Conservation (phyloP, 2,888 invertebrate genomes). For the Hoplodrina ambigua region DNA sequence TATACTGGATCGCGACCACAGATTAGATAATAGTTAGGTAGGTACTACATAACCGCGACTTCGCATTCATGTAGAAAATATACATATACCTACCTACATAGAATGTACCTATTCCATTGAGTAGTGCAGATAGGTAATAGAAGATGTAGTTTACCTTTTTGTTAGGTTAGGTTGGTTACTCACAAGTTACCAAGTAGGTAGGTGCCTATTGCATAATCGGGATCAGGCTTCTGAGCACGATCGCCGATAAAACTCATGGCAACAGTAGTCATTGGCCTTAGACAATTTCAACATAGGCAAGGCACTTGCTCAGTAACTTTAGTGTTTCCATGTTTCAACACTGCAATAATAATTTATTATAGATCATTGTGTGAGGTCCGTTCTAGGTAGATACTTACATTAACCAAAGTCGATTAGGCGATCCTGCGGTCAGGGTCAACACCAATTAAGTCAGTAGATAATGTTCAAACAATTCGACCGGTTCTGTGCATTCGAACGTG, state of each 20-base stretch:
- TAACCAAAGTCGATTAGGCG: conserved; percentile 25
- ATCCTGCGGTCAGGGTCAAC: conserved; percentile 48
- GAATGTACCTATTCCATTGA: too few species aligned
- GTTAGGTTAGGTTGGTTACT: background rate
- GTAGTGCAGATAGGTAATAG: too few species aligned
- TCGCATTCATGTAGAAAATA: too few species aligned
- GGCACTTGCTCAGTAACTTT: background rate
- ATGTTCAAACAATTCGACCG: conserved; percentile 17
- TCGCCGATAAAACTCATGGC: conserved; percentile 48
- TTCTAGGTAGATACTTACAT: background rate
- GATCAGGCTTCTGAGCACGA: conserved; percentile 30
- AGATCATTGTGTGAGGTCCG: conserved; percentile 21
- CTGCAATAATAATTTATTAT: conserved; percentile 15
- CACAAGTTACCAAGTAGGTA: background rate
- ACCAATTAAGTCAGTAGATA: conserved; percentile 31
- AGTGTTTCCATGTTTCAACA: conserved; percentile 20
- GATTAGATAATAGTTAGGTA: too few species aligned
- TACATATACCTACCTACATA: too few species aligned
- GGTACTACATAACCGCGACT: too few species aligned
- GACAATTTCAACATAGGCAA: conserved; percentile 33
- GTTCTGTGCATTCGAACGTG: background rate
- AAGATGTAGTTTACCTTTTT: too few species aligned
- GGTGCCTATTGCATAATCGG: conserved; percentile 11
- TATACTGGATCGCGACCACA: too few species aligned
- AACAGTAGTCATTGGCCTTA: conserved; percentile 43